Evolutionary conservation across 2,113 vertebrate genomes (phyloP).

Genomic region (Addax nasomaculatus): DNA sequence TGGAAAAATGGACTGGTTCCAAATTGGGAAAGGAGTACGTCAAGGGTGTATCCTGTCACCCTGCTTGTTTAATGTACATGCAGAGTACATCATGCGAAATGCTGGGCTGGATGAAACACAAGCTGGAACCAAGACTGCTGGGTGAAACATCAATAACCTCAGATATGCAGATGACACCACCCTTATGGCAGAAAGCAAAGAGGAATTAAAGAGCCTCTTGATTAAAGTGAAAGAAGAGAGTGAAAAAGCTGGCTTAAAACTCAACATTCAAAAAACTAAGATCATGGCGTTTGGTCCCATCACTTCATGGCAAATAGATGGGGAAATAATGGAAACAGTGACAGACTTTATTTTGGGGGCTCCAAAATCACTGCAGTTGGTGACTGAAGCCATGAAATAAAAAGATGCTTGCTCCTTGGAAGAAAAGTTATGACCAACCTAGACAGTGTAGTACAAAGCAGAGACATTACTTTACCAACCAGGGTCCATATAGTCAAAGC

Average conservation of each 20-base stretch:
- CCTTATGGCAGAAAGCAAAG: background rate
- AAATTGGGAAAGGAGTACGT: background rate
- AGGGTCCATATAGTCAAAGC: background rate
- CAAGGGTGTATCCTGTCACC: background rate
- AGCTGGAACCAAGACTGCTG: background rate
- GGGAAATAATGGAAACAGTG: background rate
- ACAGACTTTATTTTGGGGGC: background rate
- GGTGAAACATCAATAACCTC: background rate
- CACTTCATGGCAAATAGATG: background rate
- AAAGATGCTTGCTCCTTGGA: background rate
- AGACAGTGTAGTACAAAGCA: background rate
- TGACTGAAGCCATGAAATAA: background rate
- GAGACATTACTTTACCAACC: background rate
- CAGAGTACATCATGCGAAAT: background rate
- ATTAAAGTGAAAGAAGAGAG: background rate
- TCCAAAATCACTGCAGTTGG: background rate
- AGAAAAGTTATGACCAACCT: background rate
- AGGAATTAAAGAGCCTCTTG: background rate
- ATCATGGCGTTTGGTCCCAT: background rate
- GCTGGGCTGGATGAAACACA: background rate
- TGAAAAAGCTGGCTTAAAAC: background rate
- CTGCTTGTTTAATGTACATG: background rate
- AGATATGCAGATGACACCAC: background rate
- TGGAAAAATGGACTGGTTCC: background rate
- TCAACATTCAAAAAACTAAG: background rate